Evolutionary conservation across 1,140 invertebrate genomes (phyloP), one percentile per base, ranked within the genome.

Genomic region (Drosophila arizonae): DNA sequence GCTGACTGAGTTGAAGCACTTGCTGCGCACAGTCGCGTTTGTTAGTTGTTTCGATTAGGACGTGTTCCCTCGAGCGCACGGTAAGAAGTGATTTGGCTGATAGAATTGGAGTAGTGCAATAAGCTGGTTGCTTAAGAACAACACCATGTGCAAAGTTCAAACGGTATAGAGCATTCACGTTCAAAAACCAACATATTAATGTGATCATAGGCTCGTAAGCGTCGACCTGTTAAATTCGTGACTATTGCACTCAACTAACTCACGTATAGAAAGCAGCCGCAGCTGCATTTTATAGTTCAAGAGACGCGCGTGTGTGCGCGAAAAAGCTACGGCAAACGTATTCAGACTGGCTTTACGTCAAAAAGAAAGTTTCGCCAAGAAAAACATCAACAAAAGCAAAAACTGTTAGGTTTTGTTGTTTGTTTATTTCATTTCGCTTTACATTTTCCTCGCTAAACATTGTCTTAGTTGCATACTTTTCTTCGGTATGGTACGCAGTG

Each of bases 321-420:
- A 72, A 74, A 68, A 69, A 64, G 58, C 67, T 68, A 57, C 39
- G 46, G 15, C 11, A 75, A 71, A 71, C 61, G 54, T 41, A 64
- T 64, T 71, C 68, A 64, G 72, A 75, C 72, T 87, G 61, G 72
- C 76, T 76, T 79, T 61, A 68, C 68, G 60, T 65, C 70, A 62
- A 87, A 87, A 82, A 87, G 82, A 87, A 87, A 87, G 82, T 87
- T 87, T 84, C 58, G 76, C 79, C 73, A 70, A 82, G 81, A 76
- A 78, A 79, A 84, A 68, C 69, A 77, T 77, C 54, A 79, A 87
- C 60, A 86, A 87, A 73, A 74, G 74, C 51, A 71, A 84, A 81
- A 86, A 66, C 78, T 58, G 46, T 75, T 60, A 66, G 68, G 51
- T 68, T 73, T 79, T 63, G 69, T 71, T 72, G 39, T 43, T 72